Evolutionary conservation across 2,797 vertebrate species (phyloP).

Genomic region (Dryobates pubescens): DNA sequence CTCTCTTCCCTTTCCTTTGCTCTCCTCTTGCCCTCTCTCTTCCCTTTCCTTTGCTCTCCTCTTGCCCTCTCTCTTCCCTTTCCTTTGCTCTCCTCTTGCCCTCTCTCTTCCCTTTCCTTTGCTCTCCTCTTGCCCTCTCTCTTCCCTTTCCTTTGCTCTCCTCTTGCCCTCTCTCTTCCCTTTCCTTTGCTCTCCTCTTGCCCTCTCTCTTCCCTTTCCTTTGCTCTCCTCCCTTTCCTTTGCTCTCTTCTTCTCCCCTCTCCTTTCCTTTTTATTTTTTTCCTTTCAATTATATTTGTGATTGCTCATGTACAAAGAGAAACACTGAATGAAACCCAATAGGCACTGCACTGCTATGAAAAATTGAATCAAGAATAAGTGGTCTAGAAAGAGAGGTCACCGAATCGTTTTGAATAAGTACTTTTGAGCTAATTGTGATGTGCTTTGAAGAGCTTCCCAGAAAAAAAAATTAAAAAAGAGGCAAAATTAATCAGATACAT

Average conservation of each 20-base stretch:
- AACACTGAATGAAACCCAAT: background rate
- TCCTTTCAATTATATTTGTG: background rate
- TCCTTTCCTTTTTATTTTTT: background rate
- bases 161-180: too few species aligned
- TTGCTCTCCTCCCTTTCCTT: background rate
- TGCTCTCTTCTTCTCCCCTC: too few species aligned
- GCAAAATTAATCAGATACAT: constrained; percentile 68
- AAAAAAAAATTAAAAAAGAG: constrained; percentile 57
- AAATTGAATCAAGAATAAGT: constrained; percentile 44
- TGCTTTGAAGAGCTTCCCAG: constrained; percentile 43
- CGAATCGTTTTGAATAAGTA: constrained; percentile 17
- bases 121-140: too few species aligned
- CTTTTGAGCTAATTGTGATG: constrained; percentile 53
- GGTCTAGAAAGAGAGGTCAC: constrained; percentile 50
- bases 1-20: too few species aligned
- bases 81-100: background rate
- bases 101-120: too few species aligned
- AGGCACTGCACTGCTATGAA: background rate
- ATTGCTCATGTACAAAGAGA: constrained; percentile 18
- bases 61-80: background rate
- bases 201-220: background rate
- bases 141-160: too few species aligned
- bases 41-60: background rate
- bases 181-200: too few species aligned
- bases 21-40: too few species aligned